Evolutionary conservation across 2,888 invertebrate genomes (phyloP).

Genomic region (Megamerina dolium): DNA sequence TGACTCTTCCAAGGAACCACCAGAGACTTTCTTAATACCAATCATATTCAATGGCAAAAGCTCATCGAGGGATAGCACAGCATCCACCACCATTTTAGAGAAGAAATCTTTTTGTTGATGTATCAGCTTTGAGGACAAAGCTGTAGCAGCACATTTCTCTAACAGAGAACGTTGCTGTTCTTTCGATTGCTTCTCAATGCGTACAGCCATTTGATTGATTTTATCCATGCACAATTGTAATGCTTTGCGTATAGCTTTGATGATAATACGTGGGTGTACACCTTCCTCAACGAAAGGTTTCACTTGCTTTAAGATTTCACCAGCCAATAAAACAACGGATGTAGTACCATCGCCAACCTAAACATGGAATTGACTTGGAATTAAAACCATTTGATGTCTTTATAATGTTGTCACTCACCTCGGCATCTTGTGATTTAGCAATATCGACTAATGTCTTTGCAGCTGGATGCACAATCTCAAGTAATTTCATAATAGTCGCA

Average conservation of each 20-base stretch:
- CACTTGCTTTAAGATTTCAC: constrained; percentile 89
- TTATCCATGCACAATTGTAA: constrained; percentile 74
- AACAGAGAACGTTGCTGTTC: constrained; percentile 52
- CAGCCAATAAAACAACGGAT: constrained; percentile 90
- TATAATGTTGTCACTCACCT: constrained; percentile 57
- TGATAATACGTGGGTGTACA: constrained; percentile 86
- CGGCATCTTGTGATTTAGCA: constrained; percentile 97
- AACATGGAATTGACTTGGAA: not conserved
- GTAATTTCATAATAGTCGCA: constrained; percentile 95
- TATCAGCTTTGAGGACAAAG: constrained; percentile 95
- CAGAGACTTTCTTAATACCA: constrained; percentile 92
- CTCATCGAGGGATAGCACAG: constrained; percentile 84
- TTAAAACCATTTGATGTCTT: not conserved
- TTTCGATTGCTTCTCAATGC: constrained; percentile 63
- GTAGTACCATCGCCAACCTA: constrained; percentile 99
- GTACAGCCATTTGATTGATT: constrained; percentile 77
- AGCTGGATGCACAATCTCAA: constrained; percentile 97
- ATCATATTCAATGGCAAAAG: constrained; percentile 96
- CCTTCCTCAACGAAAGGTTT: constrained; percentile 97
- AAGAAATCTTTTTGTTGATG: constrained; percentile 94
- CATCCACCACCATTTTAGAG: constrained; percentile 95
- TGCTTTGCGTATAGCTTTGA: constrained; percentile 81
- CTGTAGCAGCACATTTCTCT: constrained; percentile 90
- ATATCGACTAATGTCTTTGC: constrained; percentile 97
- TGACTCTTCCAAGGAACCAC: constrained; percentile 81